phyloP scores from a whole-genome alignment of 2,797 vertebrate species.

The Catostomus latipinnis region DNA sequence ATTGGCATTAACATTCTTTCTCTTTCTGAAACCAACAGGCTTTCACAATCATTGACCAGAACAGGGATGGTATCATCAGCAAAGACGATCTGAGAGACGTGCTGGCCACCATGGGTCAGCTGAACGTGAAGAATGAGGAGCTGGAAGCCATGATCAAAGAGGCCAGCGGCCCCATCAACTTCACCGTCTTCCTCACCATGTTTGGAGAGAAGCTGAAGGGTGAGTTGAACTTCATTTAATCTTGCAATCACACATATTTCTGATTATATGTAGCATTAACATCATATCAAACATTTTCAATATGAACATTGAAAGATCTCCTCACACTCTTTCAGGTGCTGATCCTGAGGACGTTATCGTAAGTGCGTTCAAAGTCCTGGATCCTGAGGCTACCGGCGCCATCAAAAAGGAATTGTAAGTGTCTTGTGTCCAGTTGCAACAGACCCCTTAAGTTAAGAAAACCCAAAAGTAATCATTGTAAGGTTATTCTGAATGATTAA shows the following conservation, averaged over 20 bases:
- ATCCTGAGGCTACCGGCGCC: conserved; percentile 86
- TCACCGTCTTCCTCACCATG: conserved; percentile 96
- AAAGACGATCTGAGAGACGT: conserved; percentile 93
- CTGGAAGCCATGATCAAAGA: conserved; percentile 94
- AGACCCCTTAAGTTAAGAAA: no score
- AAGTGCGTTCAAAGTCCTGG: conserved; percentile 93
- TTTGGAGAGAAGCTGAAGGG: conserved; percentile 97
- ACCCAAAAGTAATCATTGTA: no score
- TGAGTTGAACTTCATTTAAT: conserved; percentile 58
- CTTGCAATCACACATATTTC: not conserved
- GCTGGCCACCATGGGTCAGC: conserved; percentile 90
- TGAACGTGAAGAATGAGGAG: conserved; percentile 94
- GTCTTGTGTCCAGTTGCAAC: conserved; percentile 3
- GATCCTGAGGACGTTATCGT: conserved; percentile 94
- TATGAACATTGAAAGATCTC: not conserved
- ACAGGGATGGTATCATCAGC: conserved; percentile 95
- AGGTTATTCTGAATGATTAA: no score
- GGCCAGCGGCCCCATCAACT: conserved; percentile 93
- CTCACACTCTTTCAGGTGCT: conserved; percentile 76
- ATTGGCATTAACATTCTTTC: not conserved
- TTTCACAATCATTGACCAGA: conserved; percentile 96
- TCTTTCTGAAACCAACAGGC: conserved; percentile 73
- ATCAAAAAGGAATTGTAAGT: conserved; percentile 95
- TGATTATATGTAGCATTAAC: no score
- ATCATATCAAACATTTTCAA: not conserved